phyloP scores from a whole-genome alignment of 2,797 vertebrate genomes.

The Hyperoplus immaculatus region DNA sequence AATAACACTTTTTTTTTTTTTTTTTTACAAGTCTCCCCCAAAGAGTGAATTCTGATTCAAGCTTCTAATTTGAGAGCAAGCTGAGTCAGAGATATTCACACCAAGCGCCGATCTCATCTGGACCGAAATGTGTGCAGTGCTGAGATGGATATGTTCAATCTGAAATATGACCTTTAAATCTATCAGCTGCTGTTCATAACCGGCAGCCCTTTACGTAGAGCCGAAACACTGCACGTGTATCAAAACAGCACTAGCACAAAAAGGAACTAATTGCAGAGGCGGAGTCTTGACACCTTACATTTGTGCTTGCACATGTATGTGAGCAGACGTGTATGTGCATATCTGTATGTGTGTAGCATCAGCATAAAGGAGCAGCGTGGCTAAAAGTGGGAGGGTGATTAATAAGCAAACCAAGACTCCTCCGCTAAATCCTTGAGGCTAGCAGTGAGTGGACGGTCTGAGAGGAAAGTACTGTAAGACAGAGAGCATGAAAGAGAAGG shows the following conservation, averaged over 20 bases:
- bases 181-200: slow-evolving; percentile 43
- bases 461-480: slow-evolving; percentile 43
- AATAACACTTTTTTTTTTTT: slow-evolving; percentile 41
- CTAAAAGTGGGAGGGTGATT: slow-evolving; percentile 39
- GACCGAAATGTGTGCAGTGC: slow-evolving; percentile 18
- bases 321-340: background rate
- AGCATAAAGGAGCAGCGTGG: slow-evolving; percentile 32
- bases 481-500: slow-evolving; percentile 50
- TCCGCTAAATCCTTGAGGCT: slow-evolving; percentile 47
- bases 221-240: slow-evolving; percentile 26
- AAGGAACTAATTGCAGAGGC: slow-evolving; percentile 17
- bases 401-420: slow-evolving; percentile 52
- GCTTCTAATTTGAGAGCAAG: slow-evolving; percentile 57
- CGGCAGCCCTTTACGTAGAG: background rate
- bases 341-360: background rate
- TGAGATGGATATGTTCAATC: slow-evolving; percentile 35
- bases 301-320: slow-evolving; percentile 1
- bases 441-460: slow-evolving; percentile 34
- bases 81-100: slow-evolving; percentile 57
- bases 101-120: slow-evolving; percentile 35
- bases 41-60: slow-evolving; percentile 56
- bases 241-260: background rate
- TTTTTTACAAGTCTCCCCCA: slow-evolving; percentile 9
- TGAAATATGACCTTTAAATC: slow-evolving; percentile 56
- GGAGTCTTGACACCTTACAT: slow-evolving; percentile 8